A percentile compares a stretch with the other conserved stretches of the same genome.
phyloP scores from a whole-genome alignment of 2,888 invertebrate genomes.

The Tachina fera region DNA sequence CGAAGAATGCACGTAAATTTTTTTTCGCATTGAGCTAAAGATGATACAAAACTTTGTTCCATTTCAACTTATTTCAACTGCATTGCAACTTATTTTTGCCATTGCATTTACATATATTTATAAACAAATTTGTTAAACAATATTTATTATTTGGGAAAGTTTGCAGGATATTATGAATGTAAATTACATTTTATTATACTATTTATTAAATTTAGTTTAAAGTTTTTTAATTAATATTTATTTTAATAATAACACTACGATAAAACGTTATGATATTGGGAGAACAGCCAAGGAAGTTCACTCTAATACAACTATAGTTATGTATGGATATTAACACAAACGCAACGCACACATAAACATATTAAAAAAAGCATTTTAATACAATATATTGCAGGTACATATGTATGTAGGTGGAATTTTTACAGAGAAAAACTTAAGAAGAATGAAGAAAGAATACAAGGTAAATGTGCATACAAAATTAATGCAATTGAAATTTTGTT shows the following conservation, averaged over 20 bases:
- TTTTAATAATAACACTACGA: conserved; percentile 6
- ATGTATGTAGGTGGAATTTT: not conserved
- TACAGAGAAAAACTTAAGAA: conserved; percentile 30
- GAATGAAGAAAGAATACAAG: not conserved
- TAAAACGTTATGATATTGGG: conserved; percentile 24
- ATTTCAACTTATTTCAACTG: conserved; percentile 14
- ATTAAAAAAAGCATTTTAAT: conserved; percentile 42
- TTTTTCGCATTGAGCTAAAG: no score
- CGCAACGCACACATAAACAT: conserved; percentile 47
- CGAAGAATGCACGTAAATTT: no score
- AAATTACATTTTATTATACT: not conserved
- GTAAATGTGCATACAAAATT: conserved; percentile 6
- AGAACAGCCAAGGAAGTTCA: conserved; percentile 23
- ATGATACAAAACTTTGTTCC: not conserved
- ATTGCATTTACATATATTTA: conserved; percentile 1
- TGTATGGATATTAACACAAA: conserved; percentile 45
- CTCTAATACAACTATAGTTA: conserved; percentile 42
- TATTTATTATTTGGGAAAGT: not conserved
- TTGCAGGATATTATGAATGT: not conserved
- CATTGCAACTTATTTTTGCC: not conserved
- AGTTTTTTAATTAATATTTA: conserved; percentile 4
- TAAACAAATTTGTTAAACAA: not conserved
- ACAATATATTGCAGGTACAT: not conserved
- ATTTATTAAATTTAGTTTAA: not conserved
- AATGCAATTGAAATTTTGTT: conserved; percentile 16